Conservation (phyloP, 2,797 vertebrate species). For the Tenualosa thibaudeaui region DNA sequence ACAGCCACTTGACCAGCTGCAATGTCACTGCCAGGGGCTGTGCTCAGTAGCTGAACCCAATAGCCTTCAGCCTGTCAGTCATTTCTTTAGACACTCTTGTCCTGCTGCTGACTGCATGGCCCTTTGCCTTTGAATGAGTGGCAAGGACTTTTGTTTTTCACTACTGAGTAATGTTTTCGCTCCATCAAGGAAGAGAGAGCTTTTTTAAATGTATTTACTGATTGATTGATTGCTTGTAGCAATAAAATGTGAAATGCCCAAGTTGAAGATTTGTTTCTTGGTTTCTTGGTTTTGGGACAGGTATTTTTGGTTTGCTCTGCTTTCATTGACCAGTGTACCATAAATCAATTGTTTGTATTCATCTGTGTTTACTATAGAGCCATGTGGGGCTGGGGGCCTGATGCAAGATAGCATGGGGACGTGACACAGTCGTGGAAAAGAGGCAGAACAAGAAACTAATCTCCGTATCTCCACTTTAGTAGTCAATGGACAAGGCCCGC, state of each 20-base stretch:
- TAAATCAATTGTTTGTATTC: background rate
- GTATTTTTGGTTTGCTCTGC: background rate
- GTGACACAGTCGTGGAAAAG: background rate
- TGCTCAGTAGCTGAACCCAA: constrained; percentile 34
- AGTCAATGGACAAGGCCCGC: constrained; percentile 37
- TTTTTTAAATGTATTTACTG: background rate
- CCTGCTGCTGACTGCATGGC: constrained; percentile 24
- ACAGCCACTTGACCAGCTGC: constrained; percentile 48
- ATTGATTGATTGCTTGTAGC: too few species aligned
- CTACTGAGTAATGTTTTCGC: background rate
- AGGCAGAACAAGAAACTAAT: constrained; percentile 26
- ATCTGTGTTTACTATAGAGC: constrained; percentile 21
- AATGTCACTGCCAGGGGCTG: constrained; percentile 37
- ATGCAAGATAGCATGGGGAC: constrained; percentile 37
- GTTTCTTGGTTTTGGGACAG: background rate
- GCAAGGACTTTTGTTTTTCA: background rate
- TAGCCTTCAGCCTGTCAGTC: constrained; percentile 32
- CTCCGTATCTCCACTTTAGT: constrained; percentile 36
- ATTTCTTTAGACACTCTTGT: constrained; percentile 32
- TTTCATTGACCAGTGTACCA: background rate
- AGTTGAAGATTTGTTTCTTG: too few species aligned
- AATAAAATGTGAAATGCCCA: too few species aligned
- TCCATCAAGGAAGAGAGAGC: background rate
- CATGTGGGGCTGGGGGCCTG: constrained; percentile 13
- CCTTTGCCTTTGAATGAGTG: background rate